phyloP scores from a whole-genome alignment of 2,113 vertebrate genomes.

The Cynoglossus semilaevis region DNA sequence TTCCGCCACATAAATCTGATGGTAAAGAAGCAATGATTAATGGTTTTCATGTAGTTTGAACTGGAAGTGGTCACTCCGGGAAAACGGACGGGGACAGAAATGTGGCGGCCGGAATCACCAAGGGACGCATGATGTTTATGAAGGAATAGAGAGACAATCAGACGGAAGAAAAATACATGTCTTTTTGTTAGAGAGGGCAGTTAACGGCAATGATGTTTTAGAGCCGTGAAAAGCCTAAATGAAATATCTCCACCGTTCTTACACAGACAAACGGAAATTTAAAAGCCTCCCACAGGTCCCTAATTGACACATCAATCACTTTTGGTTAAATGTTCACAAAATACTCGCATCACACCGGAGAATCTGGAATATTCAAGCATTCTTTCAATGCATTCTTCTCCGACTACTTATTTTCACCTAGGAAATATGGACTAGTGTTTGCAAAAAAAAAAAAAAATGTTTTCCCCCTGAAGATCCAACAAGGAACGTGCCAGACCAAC shows the following conservation, averaged over 20 bases:
- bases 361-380: not conserved
- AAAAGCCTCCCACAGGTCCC: conserved; percentile 16
- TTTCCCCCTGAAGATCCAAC: not conserved
- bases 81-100: conserved; percentile 19
- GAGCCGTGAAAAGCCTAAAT: conserved; percentile 26
- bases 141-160: conserved; percentile 22
- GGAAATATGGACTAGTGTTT: no score
- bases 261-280: conserved; percentile 1
- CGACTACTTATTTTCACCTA: no score
- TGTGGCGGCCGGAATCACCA: conserved; percentile 41
- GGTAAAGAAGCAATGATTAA: conserved; percentile 75
- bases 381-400: not conserved
- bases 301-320: conserved; percentile 11
- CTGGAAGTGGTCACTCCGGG: conserved; percentile 52
- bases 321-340: conserved; percentile 8
- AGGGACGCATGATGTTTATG: conserved; percentile 35
- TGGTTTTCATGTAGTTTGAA: conserved; percentile 73
- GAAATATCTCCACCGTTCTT: conserved; percentile 23
- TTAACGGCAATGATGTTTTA: conserved; percentile 20
- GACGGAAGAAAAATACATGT: conserved; percentile 45
- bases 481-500: not conserved
- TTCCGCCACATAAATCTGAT: conserved; percentile 61
- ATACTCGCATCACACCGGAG: conserved; percentile 1
- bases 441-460: no score
- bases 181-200: conserved; percentile 11